These are phyloP conservation scores for Pedionomus torquatus DNA, from an alignment of 2,113 vertebrate species.

Conservation along the genomic window DNA sequence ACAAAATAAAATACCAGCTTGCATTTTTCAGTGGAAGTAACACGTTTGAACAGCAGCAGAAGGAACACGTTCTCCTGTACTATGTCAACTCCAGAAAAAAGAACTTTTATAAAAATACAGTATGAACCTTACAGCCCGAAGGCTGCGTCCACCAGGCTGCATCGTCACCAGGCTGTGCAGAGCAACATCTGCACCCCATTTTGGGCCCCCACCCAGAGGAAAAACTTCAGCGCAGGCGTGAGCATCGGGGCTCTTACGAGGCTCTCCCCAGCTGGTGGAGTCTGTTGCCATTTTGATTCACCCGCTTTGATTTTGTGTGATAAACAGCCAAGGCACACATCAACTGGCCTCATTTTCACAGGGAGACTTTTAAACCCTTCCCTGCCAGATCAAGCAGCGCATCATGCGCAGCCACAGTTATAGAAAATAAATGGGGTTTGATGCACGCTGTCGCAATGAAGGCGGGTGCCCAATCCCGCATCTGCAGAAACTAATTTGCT, in stretches of 20 bases:
- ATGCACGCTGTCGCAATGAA: not conserved
- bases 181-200: not conserved
- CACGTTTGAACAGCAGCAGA: not conserved
- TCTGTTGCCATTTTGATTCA: not conserved
- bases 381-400: not conserved
- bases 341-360: constrained; percentile 55
- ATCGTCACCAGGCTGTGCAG: not conserved
- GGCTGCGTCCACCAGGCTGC: not conserved
- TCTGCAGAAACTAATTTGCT: not conserved
- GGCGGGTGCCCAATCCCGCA: not conserved
- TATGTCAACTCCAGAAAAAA: not conserved
- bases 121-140: rapidly evolving
- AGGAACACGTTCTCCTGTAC: not conserved
- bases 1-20: not conserved
- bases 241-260: not conserved
- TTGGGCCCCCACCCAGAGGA: not conserved
- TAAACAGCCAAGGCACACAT: constrained; percentile 39
- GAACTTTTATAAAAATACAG: not conserved
- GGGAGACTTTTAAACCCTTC: not conserved
- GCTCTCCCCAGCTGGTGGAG: not conserved
- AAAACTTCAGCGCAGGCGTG: not conserved
- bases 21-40: not conserved
- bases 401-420: not conserved
- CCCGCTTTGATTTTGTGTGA: constrained; percentile 2
- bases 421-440: not conserved